Conservation (phyloP, 2,797 vertebrate genomes). For the Periophthalmus magnuspinnatus region DNA sequence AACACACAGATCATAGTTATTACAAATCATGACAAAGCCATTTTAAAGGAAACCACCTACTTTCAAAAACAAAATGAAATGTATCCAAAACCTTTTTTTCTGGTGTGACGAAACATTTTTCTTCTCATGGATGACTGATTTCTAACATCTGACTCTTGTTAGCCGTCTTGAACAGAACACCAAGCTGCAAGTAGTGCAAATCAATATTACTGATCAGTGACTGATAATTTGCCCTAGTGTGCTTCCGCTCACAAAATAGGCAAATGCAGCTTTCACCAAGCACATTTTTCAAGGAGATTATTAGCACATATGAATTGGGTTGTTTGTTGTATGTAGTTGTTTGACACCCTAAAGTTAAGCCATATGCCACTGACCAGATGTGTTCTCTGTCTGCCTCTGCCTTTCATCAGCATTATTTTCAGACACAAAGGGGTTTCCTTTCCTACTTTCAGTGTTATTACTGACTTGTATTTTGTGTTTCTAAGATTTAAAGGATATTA, state of each 20-base stretch:
- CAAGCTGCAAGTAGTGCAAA: constrained; percentile 40
- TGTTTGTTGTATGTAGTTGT: constrained; percentile 43
- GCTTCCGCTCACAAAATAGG: constrained; percentile 12
- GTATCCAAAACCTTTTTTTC: constrained; percentile 73
- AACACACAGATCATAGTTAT: background rate
- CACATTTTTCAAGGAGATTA: constrained; percentile 8
- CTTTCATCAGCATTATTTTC: constrained; percentile 7
- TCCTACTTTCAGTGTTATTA: background rate
- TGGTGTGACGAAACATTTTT: constrained; percentile 68
- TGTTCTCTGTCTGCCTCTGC: constrained; percentile 28
- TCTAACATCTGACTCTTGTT: constrained; percentile 74
- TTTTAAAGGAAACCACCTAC: constrained; percentile 43
- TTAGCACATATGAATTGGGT: constrained; percentile 9
- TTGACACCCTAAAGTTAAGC: constrained; percentile 51
- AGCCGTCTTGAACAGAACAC: constrained; percentile 53
- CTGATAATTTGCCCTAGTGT: constrained; percentile 41
- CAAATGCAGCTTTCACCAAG: constrained; percentile 13
- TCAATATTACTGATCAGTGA: constrained; percentile 46
- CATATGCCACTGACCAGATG: constrained; percentile 60
- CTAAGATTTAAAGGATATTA: background rate
- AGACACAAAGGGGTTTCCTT: constrained; percentile 5
- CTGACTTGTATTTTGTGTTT: background rate
- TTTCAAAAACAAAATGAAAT: constrained; percentile 41
- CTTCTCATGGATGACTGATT: constrained; percentile 46
- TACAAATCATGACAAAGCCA: constrained; percentile 7